Conservation (phyloP, 2,113 vertebrate genomes). For the Trogon surrucura region DNA sequence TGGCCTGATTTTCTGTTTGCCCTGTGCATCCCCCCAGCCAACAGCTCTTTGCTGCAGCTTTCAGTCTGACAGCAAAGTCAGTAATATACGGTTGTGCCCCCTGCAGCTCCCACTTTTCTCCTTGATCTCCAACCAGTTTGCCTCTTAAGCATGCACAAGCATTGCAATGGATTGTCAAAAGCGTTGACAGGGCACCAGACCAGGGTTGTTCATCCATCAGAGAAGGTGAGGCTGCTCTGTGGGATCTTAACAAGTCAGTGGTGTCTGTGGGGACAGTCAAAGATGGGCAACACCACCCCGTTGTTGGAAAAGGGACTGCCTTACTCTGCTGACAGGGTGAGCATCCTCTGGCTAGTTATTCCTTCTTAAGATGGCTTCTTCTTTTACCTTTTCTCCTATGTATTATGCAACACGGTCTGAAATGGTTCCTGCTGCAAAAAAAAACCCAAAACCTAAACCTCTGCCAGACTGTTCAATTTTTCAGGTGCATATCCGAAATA, state of each 20-base stretch:
- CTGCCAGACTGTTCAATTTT: background rate
- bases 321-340: fast-evolving
- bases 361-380: background rate
- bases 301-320: fast-evolving
- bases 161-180: background rate
- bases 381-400: background rate
- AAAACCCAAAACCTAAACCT: too few relatives aligned
- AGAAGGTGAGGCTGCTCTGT: background rate
- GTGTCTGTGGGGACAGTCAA: background rate
- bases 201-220: background rate
- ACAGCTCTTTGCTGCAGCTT: background rate
- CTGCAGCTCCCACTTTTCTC: background rate
- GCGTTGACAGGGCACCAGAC: background rate
- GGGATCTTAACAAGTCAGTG: too few relatives aligned
- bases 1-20: too few relatives aligned
- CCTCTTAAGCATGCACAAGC: background rate
- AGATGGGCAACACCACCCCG: fast-evolving
- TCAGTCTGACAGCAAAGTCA: background rate
- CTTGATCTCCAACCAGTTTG: background rate
- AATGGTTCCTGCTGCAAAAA: background rate
- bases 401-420: background rate
- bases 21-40: background rate
- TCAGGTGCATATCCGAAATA: background rate
- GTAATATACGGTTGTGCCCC: too few relatives aligned
- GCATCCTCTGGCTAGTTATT: background rate